Base-by-base conservation (phyloP, 2,888 invertebrate genomes). In the Galerucella calmariensis region DNA sequence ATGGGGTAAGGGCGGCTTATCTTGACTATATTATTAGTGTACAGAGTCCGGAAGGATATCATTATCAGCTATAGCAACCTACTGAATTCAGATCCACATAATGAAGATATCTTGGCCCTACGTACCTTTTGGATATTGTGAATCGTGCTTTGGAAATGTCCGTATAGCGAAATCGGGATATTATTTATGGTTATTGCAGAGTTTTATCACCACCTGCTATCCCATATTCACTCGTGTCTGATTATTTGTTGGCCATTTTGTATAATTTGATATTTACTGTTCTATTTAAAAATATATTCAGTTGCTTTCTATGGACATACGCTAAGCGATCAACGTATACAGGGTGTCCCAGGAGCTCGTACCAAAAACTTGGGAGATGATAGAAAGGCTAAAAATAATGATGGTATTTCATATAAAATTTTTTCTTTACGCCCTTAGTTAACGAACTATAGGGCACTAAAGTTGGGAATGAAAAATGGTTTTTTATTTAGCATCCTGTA, bases 1-100 rank as follows among this genome's bases (percentile, higher is more conserved):
- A 69, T 69, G 59, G 69, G 73, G 69, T 68, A 73, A 63, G 80
- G 78, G 77, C 77, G 78, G 82, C 83, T 84, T 85, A 84, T 84
- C 84, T 79, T 74, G 75, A 77, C 83, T 80, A 84, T 84, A 84
- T 84, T 84, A 85, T 85, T 84, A 84, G 85, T 84, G 84, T 82
- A 82, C 83, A 81, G 81, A 78, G 79, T 79, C 82, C 83, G 84
- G 84, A 85, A 85, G 85, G 84, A 85, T 82, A 82, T 84, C 83
- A 83, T 84, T 84, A 84, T 84, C 84, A 83, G 82, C 82, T 82
- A 80, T 81, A 83, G 81, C 82, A 82, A 83, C 82, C 82, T 74
- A 77, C 78, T 79, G 79, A 79, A 81, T 81, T 80, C 78, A 79
- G 77, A 79, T 82, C 78, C 71, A 67, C 73, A 69, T 76, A 73